These are phyloP conservation scores for Archaeoteleia sp. DNA, from an alignment of 2,888 invertebrate genomes.

Conservation along the genomic window DNA sequence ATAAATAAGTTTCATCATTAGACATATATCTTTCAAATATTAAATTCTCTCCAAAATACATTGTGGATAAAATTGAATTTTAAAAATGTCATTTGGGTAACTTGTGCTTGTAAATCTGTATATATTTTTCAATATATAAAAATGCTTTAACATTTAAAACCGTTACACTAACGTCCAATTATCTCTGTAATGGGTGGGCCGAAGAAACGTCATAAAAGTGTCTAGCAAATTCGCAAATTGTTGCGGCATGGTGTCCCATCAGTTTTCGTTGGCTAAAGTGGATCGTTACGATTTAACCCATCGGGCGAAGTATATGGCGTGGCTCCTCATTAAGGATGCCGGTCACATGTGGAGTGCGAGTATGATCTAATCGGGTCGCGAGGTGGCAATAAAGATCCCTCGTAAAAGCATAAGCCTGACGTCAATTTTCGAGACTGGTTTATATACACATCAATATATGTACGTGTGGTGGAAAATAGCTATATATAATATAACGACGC, in stretches of 20 bases:
- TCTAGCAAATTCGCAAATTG: slow-evolving; percentile 1
- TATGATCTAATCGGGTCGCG: slow-evolving; percentile 63
- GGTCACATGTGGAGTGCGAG: slow-evolving; percentile 26
- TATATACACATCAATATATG: slow-evolving; percentile 11
- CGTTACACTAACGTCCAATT: slow-evolving; percentile 4
- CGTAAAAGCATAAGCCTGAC: slow-evolving; percentile 47
- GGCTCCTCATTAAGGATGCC: slow-evolving; percentile 36
- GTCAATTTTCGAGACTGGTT: slow-evolving; percentile 27
- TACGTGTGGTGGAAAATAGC: neutral
- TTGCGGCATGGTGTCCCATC: slow-evolving; percentile 17
- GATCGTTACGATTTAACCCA: slow-evolving; percentile 28
- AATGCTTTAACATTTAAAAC: neutral
- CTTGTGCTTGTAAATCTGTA: too few species aligned
- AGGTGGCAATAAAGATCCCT: slow-evolving; percentile 57
- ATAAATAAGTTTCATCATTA: too few species aligned
- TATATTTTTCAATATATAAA: too few species aligned
- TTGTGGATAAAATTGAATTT: neutral
- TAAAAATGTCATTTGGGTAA: too few species aligned
- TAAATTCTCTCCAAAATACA: too few species aligned
- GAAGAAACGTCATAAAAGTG: slow-evolving; percentile 14
- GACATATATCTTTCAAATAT: slow-evolving; percentile 17
- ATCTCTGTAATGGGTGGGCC: slow-evolving; percentile 4
- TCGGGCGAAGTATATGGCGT: slow-evolving; percentile 8
- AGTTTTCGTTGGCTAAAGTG: slow-evolving; percentile 22
- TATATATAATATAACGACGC: slow-evolving; percentile 9